phyloP scores from a whole-genome alignment of 1,140 invertebrate genomes.

The Theocolax elegans region DNA sequence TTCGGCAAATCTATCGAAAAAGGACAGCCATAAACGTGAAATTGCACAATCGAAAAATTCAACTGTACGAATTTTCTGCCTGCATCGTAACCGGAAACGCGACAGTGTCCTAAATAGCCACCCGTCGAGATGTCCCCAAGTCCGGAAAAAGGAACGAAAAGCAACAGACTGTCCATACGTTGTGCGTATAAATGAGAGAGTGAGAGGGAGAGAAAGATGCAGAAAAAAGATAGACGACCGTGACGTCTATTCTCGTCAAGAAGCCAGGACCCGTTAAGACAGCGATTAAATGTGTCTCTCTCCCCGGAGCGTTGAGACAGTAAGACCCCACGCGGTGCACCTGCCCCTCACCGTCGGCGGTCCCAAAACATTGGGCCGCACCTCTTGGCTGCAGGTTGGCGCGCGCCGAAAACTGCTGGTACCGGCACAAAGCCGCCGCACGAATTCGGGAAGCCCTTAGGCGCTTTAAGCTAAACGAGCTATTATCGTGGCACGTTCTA shows the following conservation, averaged over 20 bases:
- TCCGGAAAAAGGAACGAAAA: neutral
- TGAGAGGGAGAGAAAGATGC: neutral
- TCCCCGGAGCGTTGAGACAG: too few relatives aligned
- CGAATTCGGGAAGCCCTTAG: constrained; percentile 25
- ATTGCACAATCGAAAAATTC: too few relatives aligned
- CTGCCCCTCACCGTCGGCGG: constrained; percentile 42
- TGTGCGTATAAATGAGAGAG: too few relatives aligned
- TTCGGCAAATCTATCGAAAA: too few relatives aligned
- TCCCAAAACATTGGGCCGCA: neutral
- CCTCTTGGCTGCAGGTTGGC: neutral
- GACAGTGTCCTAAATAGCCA: neutral
- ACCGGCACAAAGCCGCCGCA: constrained; percentile 7
- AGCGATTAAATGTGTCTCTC: constrained; percentile 15
- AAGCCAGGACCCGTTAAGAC: constrained; percentile 9
- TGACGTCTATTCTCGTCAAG: neutral
- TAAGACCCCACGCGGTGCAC: constrained; percentile 45
- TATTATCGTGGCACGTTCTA: constrained; percentile 60
- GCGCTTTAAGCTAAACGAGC: constrained; percentile 52
- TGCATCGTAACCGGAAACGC: neutral
- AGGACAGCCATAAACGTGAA: too few relatives aligned
- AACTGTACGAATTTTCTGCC: neutral
- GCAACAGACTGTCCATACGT: too few relatives aligned
- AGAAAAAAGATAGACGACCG: neutral
- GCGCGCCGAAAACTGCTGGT: constrained; percentile 12
- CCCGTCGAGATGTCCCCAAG: neutral